Conservation (phyloP, 2,888 invertebrate species). For the Argyresthia albistria region DNA sequence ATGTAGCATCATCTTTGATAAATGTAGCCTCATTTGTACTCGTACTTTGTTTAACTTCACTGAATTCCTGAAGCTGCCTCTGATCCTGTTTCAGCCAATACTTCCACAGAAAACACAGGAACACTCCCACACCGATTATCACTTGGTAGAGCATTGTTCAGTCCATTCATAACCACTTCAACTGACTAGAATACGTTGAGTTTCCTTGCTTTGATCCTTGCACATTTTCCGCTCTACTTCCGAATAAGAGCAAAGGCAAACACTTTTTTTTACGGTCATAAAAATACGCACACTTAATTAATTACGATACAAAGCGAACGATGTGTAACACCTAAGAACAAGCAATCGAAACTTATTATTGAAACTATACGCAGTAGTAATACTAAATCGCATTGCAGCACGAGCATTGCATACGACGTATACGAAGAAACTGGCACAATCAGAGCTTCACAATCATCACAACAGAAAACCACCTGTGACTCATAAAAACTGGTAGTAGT, state of each 20-base stretch:
- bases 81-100: conserved; percentile 24
- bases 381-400: background rate
- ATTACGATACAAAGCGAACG: conserved; percentile 17
- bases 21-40: background rate
- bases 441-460: background rate
- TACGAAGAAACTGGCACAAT: background rate
- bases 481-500: background rate
- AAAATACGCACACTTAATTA: conserved; percentile 20
- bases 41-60: background rate
- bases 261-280: conserved; percentile 28
- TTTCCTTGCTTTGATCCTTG: conserved; percentile 21
- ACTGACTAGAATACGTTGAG: conserved; percentile 37
- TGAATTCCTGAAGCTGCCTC: background rate
- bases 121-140: conserved; percentile 43
- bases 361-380: background rate
- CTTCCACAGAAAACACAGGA: conserved; percentile 50
- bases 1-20: too few relatives aligned
- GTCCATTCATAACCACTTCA: conserved; percentile 31
- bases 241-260: conserved; percentile 22
- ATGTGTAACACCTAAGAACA: conserved; percentile 20
- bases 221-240: conserved; percentile 37
- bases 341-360: conserved; percentile 8
- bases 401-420: background rate
- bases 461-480: background rate
- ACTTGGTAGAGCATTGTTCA: conserved; percentile 53